Evolutionary conservation across 2,888 invertebrate species (phyloP).

Genomic region (Nebria brevicollis): DNA sequence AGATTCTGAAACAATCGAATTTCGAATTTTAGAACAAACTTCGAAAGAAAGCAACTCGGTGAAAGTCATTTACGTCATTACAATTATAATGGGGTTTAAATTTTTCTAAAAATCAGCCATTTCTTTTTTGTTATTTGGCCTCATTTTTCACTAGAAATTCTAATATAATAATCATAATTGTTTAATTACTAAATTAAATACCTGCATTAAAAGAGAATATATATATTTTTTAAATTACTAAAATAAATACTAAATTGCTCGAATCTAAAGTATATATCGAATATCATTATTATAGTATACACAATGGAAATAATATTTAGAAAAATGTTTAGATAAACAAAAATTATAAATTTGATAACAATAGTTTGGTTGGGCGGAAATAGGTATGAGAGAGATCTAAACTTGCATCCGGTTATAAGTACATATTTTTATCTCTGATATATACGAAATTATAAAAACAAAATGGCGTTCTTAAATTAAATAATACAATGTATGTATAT

Average conservation of each 20-base stretch:
- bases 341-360: neutral
- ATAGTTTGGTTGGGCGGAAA: conserved; percentile 15
- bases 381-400: conserved; percentile 20
- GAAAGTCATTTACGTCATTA: neutral
- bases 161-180: neutral
- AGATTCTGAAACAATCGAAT: conserved; percentile 10
- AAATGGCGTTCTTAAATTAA: neutral
- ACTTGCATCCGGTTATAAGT: conserved; percentile 17
- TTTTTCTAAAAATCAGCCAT: neutral
- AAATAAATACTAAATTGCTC: no score
- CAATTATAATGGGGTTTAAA: neutral
- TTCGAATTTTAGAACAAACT: conserved; percentile 22
- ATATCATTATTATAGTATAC: no score
- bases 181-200: neutral
- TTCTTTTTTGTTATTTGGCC: neutral
- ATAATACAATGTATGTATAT: no score
- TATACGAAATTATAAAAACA: neutral
- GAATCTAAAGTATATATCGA: no score
- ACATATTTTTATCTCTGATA: neutral
- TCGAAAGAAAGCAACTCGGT: neutral
- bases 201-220: no score
- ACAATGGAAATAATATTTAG: neutral
- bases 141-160: neutral
- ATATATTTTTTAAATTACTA: no score
- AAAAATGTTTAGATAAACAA: neutral